A percentile compares a stretch with the other conserved stretches of the same genome.
Evolutionary conservation across 2,888 invertebrate genomes (phyloP).

Genomic region (Drosophila peninsularis): DNA sequence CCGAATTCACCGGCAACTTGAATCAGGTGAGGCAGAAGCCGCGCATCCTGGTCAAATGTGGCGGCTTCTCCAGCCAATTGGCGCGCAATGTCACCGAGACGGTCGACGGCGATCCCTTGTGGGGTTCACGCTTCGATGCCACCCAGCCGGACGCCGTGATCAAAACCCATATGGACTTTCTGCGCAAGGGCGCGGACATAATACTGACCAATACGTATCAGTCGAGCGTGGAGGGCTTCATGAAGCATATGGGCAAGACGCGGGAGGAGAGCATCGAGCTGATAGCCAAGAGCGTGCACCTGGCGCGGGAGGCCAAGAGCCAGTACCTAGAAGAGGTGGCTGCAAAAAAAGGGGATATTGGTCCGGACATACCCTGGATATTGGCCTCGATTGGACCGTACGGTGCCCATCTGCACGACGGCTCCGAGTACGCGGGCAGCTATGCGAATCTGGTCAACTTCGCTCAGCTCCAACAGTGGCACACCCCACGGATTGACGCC

Average conservation of each 20-base stretch:
- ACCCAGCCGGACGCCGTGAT: constrained; percentile 91
- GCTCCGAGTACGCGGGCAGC: constrained; percentile 94
- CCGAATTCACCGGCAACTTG: constrained; percentile 18
- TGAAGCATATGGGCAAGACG: constrained; percentile 89
- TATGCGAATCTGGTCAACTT: constrained; percentile 88
- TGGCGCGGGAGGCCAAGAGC: constrained; percentile 89
- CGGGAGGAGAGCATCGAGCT: constrained; percentile 89
- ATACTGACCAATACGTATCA: constrained; percentile 96
- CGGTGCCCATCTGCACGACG: constrained; percentile 94
- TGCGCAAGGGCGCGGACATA: constrained; percentile 94
- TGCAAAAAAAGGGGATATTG: constrained; percentile 24
- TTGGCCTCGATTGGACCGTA: constrained; percentile 96
- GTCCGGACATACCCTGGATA: constrained; percentile 85
- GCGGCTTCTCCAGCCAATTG: constrained; percentile 93
- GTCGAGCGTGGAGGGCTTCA: constrained; percentile 91
- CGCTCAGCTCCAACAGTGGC: constrained; percentile 91
- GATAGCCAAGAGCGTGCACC: constrained; percentile 89
- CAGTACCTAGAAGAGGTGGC: constrained; percentile 86
- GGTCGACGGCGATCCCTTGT: constrained; percentile 93
- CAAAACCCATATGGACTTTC: constrained; percentile 91
- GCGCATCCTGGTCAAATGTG: constrained; percentile 87
- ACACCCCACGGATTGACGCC: constrained; percentile 90
- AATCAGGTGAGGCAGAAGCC: constrained; percentile 15
- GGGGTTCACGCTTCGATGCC: constrained; percentile 93
- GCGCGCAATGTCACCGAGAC: constrained; percentile 89